phyloP scores from a whole-genome alignment of 1,140 invertebrate species.

The Leucophenga varia region DNA sequence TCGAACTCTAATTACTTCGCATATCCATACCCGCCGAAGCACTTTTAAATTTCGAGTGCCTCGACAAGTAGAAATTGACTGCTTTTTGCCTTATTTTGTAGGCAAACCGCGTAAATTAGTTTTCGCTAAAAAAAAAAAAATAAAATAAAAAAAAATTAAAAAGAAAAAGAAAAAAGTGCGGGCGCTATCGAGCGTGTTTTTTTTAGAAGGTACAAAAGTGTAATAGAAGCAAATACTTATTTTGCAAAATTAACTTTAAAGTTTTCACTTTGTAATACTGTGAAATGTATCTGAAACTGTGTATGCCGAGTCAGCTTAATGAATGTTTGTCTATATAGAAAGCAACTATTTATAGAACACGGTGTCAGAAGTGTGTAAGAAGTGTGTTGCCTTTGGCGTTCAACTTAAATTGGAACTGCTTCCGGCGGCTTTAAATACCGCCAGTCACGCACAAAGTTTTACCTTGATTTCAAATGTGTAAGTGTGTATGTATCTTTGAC shows the following conservation, averaged over 20 bases:
- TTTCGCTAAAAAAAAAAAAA: conserved; percentile 12
- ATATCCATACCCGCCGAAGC: too few species aligned
- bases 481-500: too few species aligned
- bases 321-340: conserved; percentile 23
- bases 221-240: neutral
- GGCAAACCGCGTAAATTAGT: conserved; percentile 29
- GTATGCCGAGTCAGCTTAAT: conserved; percentile 42
- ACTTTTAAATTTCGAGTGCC: too few species aligned
- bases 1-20: too few species aligned
- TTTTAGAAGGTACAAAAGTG: too few species aligned
- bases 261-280: conserved; percentile 12
- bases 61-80: too few species aligned
- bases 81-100: too few species aligned
- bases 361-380: too few species aligned
- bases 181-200: too few species aligned
- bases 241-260: conserved; percentile 17
- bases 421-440: conserved; percentile 53
- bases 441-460: conserved; percentile 47
- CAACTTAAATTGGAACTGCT: conserved; percentile 55
- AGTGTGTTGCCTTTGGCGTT: conserved; percentile 20
- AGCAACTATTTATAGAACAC: too few species aligned
- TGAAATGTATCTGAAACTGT: too few species aligned
- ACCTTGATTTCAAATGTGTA: conserved; percentile 24
- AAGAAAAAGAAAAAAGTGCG: too few species aligned
- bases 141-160: conserved; percentile 1